Evolutionary conservation across 2,797 vertebrate species (phyloP).

Genomic region (Neosalanx taihuensis): DNA sequence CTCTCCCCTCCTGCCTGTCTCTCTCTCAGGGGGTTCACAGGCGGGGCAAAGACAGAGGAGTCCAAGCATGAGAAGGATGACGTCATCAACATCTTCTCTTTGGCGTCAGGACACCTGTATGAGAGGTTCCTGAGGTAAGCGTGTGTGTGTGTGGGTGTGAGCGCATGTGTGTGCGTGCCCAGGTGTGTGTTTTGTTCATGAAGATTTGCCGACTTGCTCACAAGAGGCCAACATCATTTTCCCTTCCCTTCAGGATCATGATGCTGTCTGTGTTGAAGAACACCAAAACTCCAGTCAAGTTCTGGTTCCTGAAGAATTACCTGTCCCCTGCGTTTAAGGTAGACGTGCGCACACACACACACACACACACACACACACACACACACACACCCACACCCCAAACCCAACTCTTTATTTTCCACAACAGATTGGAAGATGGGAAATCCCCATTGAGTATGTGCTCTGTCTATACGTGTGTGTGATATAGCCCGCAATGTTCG

Average conservation of each 20-base stretch:
- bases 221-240: neutral
- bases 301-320: constrained; percentile 99
- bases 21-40: constrained; percentile 85
- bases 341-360: neutral
- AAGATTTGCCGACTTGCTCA: constrained; percentile 26
- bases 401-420: neutral
- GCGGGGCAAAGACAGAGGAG: constrained; percentile 85
- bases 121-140: constrained; percentile 94
- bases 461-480: neutral
- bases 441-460: neutral
- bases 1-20: constrained; percentile 7
- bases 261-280: constrained; percentile 97
- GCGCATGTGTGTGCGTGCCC: neutral
- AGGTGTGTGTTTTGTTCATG: constrained; percentile 7
- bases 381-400: neutral
- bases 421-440: neutral
- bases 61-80: constrained; percentile 89
- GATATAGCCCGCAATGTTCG: neutral
- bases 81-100: constrained; percentile 96
- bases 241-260: constrained; percentile 84
- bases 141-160: constrained; percentile 33
- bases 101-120: constrained; percentile 96
- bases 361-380: neutral
- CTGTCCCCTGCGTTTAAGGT: constrained; percentile 98
- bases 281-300: constrained; percentile 95